Evolutionary conservation across 2,113 vertebrate species (phyloP), one percentile per base, ranked within the genome.

Genomic region (Baryphthengus martii): DNA sequence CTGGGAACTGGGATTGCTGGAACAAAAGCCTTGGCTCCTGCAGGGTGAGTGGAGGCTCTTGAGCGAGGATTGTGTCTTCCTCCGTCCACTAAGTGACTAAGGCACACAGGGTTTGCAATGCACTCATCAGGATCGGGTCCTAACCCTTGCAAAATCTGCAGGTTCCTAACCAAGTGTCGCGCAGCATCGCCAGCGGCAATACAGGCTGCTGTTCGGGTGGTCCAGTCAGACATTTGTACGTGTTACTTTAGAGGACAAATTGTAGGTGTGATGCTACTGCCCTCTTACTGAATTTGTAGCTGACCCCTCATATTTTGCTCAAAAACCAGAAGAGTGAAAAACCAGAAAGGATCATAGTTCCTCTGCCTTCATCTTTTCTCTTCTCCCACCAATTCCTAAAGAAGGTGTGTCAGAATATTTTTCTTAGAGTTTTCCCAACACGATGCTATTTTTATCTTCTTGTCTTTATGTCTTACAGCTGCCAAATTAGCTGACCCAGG

Each of bases 401-500:
- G 47, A 95, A 83, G 37, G 11, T 84, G 35, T 63, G 21, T 78
- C 86, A 82, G 44, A 88, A 76, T 29, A 74, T 89, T 85, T 87
- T 94, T 94, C 37, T 92, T 70, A 45, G 42, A 5, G 0, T 75
- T 95, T 91, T 82, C 61, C 84, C 70, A 88, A 75, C 25, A 20
- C 31, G n/a, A 44, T 65, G 44, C 61, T 97, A 93, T 97, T 97
- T 97, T 96, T 87, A 76, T 67, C 61, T 55, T 71, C 74, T 91
- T 67, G 39, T 79, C 61, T 85, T 91, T 85, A 44, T 72, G 67
- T 75, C 45, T 92, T 76, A 52, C 14, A 61, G 35, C 88, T 96
- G 93, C 85, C 94, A 89, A 94, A 71, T 86, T 93, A 96, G 89
- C 85, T 97, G 82, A 93, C 85, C 79, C 53, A 86, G 74, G 85